Percentiles rank a stretch among this genome's conserved stretches.
These are phyloP conservation scores for Vombatus ursinus DNA, from an alignment of 2,113 vertebrate species.

Conservation along the genomic window DNA sequence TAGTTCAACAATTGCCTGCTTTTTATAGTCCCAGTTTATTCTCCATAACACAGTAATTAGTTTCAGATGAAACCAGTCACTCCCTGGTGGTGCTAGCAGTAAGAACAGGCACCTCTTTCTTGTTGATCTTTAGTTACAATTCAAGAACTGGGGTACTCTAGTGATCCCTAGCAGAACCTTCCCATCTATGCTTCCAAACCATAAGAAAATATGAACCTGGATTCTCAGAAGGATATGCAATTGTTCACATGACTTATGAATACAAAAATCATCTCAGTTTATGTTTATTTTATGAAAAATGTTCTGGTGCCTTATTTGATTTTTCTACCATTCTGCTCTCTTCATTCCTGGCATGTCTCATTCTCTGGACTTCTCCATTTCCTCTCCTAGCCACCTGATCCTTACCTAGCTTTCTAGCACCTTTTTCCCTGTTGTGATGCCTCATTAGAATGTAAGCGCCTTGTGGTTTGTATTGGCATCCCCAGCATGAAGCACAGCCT, in stretches of 20 bases:
- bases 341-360: not conserved
- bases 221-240: slow-evolving; percentile 23
- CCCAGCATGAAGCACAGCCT: not conserved
- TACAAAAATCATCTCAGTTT: slow-evolving; percentile 22
- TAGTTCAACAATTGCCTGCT: slow-evolving; percentile 57
- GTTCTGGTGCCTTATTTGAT: not conserved
- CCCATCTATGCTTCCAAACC: slow-evolving; percentile 23
- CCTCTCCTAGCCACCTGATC: not conserved
- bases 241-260: slow-evolving; percentile 43
- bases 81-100: slow-evolving; percentile 2
- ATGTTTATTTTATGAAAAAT: slow-evolving; percentile 19
- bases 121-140: slow-evolving; percentile 46
- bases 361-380: not conserved
- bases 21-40: slow-evolving; percentile 59
- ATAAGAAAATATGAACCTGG: slow-evolving; percentile 4
- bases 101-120: slow-evolving; percentile 73
- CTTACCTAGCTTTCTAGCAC: not conserved
- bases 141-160: not conserved
- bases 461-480: not conserved
- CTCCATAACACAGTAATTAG: slow-evolving; percentile 66
- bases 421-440: not conserved
- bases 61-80: slow-evolving; percentile 72
- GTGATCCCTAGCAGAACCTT: not conserved
- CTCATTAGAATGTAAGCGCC: not conserved
- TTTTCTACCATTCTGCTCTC: not conserved